A percentile compares a stretch with the other conserved stretches of the same genome.
Evolutionary conservation across 2,797 vertebrate genomes (phyloP).

Genomic region (Coregonus sp.): DNA sequence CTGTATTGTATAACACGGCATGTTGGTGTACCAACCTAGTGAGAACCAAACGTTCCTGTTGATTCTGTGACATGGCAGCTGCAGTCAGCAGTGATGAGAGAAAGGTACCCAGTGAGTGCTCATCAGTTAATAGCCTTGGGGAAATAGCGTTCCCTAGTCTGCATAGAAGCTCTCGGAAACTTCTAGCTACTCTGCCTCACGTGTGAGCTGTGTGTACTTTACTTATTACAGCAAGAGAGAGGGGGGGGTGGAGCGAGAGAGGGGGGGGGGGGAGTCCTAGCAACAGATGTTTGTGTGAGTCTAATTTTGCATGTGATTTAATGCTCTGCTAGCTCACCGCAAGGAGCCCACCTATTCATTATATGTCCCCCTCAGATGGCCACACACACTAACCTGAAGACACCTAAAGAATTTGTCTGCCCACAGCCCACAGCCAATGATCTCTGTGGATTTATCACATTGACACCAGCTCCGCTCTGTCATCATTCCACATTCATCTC

Average conservation of each 20-base stretch:
- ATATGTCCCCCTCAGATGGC: background rate
- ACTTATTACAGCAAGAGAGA: background rate
- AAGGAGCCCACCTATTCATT: background rate
- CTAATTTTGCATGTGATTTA: conserved; percentile 36
- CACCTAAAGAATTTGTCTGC: background rate
- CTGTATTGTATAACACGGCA: background rate
- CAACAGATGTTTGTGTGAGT: conserved; percentile 22
- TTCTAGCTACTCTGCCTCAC: background rate
- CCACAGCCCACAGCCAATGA: background rate
- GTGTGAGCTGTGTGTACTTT: background rate
- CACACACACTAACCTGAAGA: conserved; percentile 10
- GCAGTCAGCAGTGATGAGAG: background rate
- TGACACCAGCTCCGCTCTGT: background rate
- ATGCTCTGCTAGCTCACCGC: conserved; percentile 18
- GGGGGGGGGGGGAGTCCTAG: background rate
- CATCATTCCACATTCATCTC: conserved; percentile 22
- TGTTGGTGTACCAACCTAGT: background rate
- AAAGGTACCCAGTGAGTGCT: background rate
- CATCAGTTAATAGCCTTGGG: background rate
- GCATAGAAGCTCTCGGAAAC: background rate
- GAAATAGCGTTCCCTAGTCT: background rate
- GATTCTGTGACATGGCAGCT: background rate
- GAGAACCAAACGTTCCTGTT: background rate
- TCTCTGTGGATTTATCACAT: conserved; percentile 14
- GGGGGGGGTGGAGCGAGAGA: too few species aligned